phyloP scores from a whole-genome alignment of 1,140 invertebrate species.

The Brachionus calyciflorus region DNA sequence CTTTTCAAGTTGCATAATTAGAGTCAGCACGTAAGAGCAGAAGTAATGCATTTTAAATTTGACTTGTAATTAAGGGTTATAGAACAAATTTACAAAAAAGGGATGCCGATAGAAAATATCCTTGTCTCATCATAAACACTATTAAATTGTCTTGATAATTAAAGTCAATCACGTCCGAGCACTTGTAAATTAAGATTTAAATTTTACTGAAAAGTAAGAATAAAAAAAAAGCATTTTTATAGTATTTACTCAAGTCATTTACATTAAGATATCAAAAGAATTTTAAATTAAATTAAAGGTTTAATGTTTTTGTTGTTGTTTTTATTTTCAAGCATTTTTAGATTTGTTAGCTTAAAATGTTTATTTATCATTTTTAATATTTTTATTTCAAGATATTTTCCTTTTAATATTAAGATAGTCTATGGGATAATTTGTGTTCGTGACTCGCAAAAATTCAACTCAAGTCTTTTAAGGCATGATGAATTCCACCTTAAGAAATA shows the following conservation, averaged over 20 bases:
- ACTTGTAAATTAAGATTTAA: background rate
- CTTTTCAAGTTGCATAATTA: slow-evolving; percentile 16
- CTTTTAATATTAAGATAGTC: too few species aligned
- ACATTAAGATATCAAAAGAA: slow-evolving; percentile 20
- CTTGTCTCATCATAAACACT: slow-evolving; percentile 34
- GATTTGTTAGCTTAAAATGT: background rate
- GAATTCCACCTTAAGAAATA: too few species aligned
- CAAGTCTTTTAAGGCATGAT: too few species aligned
- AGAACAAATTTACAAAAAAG: slow-evolving; percentile 1
- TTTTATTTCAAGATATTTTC: too few species aligned
- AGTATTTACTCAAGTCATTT: slow-evolving; percentile 31
- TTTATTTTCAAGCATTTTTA: background rate
- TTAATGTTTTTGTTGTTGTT: slow-evolving; percentile 19
- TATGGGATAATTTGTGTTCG: slow-evolving; percentile 9
- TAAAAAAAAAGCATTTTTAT: background rate
- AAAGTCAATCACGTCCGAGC: background rate
- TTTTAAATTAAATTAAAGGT: slow-evolving; percentile 37
- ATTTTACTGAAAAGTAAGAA: too few species aligned
- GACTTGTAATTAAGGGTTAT: slow-evolving; percentile 12
- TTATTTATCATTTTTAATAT: too few species aligned
- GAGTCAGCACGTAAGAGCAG: slow-evolving; percentile 34
- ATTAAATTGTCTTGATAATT: slow-evolving; percentile 31
- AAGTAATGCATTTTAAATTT: slow-evolving; percentile 36
- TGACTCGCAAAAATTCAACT: slow-evolving; percentile 21
- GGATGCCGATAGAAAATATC: background rate